A percentile compares a stretch with the other conserved stretches of the same genome.
phyloP scores from a whole-genome alignment of 2,113 vertebrate genomes.

The Octodon degus region DNA sequence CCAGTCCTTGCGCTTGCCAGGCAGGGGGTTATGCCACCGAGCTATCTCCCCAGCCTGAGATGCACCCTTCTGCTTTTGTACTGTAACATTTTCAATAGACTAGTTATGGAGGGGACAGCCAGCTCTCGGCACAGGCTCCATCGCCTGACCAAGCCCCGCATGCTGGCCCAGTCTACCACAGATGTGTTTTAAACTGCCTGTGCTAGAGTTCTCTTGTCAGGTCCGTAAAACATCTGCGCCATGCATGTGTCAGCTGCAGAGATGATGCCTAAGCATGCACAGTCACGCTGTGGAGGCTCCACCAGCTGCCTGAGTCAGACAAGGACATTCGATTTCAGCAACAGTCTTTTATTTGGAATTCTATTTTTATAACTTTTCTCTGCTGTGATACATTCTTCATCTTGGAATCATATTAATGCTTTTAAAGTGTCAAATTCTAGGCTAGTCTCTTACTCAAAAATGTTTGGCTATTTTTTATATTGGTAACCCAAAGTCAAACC shows the following conservation, averaged over 20 bases:
- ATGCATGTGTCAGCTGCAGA: not conserved
- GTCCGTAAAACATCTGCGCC: not conserved
- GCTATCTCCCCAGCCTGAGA: no score
- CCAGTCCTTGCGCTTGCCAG: no score
- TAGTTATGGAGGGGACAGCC: not conserved
- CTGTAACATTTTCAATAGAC: constrained; percentile 31
- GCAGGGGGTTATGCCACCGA: no score
- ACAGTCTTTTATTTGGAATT: not conserved
- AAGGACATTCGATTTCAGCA: not conserved
- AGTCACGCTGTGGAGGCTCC: not conserved
- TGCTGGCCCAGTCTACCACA: not conserved
- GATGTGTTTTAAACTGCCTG: not conserved
- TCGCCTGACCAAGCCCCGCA: not conserved
- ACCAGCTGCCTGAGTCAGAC: not conserved
- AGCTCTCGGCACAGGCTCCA: not conserved
- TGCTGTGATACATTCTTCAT: not conserved
- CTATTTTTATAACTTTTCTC: not conserved
- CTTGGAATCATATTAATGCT: not conserved
- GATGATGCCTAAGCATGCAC: not conserved
- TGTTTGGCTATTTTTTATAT: not conserved
- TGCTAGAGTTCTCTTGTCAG: not conserved
- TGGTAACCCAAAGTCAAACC: not conserved
- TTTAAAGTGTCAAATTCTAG: not conserved
- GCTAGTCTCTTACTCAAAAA: not conserved
- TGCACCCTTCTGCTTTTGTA: not conserved